Evolutionary conservation across 2,888 invertebrate genomes (phyloP).

Genomic region (Chymomyza fuscimana): DNA sequence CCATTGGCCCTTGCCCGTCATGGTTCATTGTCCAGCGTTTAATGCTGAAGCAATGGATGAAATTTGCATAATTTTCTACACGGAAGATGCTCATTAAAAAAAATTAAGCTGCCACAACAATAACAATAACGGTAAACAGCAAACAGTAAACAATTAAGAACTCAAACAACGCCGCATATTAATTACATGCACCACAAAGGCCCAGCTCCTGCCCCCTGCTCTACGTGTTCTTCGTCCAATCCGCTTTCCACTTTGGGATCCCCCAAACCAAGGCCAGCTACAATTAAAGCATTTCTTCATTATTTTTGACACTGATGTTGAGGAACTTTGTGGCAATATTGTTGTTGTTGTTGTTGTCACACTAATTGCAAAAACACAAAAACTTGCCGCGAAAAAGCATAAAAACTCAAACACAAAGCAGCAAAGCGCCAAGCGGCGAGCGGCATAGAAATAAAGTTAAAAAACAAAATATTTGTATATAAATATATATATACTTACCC

Average conservation of each 20-base stretch:
- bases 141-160: constrained; percentile 28
- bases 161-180: constrained; percentile 43
- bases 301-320: constrained; percentile 48
- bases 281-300: constrained; percentile 69
- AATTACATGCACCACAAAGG: constrained; percentile 55
- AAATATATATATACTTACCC: neutral
- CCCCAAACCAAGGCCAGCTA: constrained; percentile 45
- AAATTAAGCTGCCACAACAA: constrained; percentile 24
- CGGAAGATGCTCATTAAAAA: constrained; percentile 42
- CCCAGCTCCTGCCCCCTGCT: constrained; percentile 15
- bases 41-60: neutral
- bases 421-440: constrained; percentile 26
- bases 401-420: constrained; percentile 20
- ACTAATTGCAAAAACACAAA: constrained; percentile 66
- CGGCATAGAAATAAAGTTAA: constrained; percentile 37
- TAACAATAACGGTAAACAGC: constrained; percentile 7
- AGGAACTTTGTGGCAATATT: constrained; percentile 33
- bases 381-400: constrained; percentile 44
- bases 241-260: neutral
- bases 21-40: constrained; percentile 10
- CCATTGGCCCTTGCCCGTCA: neutral
- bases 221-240: no score
- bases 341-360: constrained; percentile 44
- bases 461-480: constrained; percentile 18
- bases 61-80: constrained; percentile 7